Conservation (phyloP, 2,797 vertebrate genomes). For the Sebastes hubbsi region DNA sequence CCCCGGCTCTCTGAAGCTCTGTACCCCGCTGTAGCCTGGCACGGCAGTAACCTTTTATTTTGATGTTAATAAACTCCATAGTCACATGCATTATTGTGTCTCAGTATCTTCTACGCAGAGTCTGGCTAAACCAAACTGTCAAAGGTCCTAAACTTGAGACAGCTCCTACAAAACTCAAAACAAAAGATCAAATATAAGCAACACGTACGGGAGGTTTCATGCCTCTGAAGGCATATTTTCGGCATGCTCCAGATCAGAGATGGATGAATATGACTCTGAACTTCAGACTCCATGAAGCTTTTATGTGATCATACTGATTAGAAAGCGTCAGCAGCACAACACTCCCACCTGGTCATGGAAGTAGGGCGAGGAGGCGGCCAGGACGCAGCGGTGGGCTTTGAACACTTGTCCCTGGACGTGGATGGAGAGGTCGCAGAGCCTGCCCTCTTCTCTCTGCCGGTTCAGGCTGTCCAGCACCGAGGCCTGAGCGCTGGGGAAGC, state of each 20-base stretch:
- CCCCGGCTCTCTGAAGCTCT: too few relatives aligned
- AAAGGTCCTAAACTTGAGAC: neutral
- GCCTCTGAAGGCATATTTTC: neutral
- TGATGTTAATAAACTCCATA: neutral
- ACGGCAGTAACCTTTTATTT: too few relatives aligned
- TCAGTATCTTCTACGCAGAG: neutral
- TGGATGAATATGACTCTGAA: neutral
- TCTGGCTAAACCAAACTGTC: neutral
- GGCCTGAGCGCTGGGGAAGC: conserved; percentile 88
- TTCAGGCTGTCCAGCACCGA: conserved; percentile 91
- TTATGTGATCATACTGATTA: neutral
- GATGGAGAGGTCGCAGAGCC: conserved; percentile 93
- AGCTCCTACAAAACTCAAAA: neutral
- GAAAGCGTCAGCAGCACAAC: neutral
- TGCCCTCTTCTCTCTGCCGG: conserved; percentile 89
- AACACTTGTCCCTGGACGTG: conserved; percentile 93
- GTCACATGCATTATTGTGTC: neutral
- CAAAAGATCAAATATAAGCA: neutral
- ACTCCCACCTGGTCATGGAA: conserved; percentile 90
- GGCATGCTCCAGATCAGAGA: neutral
- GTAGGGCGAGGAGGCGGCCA: conserved; percentile 93
- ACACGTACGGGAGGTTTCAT: neutral
- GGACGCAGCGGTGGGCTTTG: conserved; percentile 92
- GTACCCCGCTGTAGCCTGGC: too few relatives aligned
- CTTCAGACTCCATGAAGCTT: neutral